Conservation (phyloP, 2,888 invertebrate species). For the Eupithecia vulgata region DNA sequence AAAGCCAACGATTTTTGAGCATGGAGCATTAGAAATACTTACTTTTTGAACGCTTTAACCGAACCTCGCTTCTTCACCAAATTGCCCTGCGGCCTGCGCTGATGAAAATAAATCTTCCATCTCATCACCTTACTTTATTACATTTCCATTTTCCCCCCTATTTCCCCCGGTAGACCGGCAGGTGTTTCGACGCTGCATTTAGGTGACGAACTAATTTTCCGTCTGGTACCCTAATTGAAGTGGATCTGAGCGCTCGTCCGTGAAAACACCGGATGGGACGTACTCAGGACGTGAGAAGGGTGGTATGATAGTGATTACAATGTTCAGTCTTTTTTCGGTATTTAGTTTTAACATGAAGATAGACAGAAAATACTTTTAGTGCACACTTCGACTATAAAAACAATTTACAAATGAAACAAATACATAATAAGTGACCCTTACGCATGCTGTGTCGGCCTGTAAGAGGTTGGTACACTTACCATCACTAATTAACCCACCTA, state of each 20-base stretch:
- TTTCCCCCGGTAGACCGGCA: conserved; percentile 7
- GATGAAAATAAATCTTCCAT: conserved; percentile 13
- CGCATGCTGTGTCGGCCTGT: no score
- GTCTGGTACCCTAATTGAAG: conserved; percentile 51
- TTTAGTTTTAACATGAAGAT: no score
- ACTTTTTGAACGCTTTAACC: neutral
- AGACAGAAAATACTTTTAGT: no score
- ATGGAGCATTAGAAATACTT: neutral
- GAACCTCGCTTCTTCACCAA: neutral
- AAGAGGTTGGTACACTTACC: no score
- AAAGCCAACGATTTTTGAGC: no score
- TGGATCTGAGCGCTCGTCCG: conserved; percentile 41
- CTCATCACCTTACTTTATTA: conserved; percentile 16
- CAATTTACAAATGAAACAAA: no score
- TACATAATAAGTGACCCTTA: no score
- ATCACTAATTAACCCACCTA: no score
- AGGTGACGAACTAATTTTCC: conserved; percentile 47
- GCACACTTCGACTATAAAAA: no score
- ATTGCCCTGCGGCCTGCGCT: no score
- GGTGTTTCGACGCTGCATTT: conserved; percentile 32
- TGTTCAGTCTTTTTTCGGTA: no score
- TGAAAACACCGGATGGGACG: conserved; percentile 38
- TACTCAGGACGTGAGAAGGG: conserved; percentile 12
- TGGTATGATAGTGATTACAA: neutral
- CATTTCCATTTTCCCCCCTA: conserved; percentile 13